Base-by-base conservation (phyloP, 2,888 invertebrate genomes). In the Drosophila buzzatii region DNA sequence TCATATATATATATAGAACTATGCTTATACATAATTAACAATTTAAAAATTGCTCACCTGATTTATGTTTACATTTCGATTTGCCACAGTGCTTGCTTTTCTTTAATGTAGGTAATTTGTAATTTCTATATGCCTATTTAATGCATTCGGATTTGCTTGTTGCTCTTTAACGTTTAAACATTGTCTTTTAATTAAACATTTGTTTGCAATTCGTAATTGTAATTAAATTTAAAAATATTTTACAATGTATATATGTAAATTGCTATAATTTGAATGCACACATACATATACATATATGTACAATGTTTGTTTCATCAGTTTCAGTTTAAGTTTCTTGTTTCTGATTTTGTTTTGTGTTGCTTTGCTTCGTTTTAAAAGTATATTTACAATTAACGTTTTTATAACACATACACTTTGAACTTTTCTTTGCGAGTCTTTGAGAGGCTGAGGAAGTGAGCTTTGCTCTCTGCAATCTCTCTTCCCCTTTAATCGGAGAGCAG, bases 21-120 rank as follows among this genome's bases (percentile, higher is more conserved):
- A 86, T 76, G 59, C 89, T 86, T 86, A 89, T 60, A 84, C 82
- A 84, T 86, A 89, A 89, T 84, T 89, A 89, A 86, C 89, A 89
- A 87, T 86, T 79, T 89, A 62, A 82, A 89, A 86, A 86, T 86
- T 86, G 89, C 84, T 86, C 84, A 86, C 85, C 85, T 86, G 85
- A 86, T 80, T 85, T 83, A 72, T 63, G 80, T 78, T 88, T 89
- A 86, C 84, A 70, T 74, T 75, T 76, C 76, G 73, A 73, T 86
- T 84, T 84, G 77, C 79, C 82, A 88, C 79, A 85, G 86, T 83
- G 81, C 73, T 81, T 81, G 68, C 79, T 79, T 77, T 64, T 75
- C 27, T 56, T 76, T 74, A 68, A 72, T 73, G 65, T 70, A 51
- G 53, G 44, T 68, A 45, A 70, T 47, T 56, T 59, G 31, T 65